Evolutionary conservation across 64 coral and sea anemone species (phyloP).

Genomic region (Montipora sp.): DNA sequence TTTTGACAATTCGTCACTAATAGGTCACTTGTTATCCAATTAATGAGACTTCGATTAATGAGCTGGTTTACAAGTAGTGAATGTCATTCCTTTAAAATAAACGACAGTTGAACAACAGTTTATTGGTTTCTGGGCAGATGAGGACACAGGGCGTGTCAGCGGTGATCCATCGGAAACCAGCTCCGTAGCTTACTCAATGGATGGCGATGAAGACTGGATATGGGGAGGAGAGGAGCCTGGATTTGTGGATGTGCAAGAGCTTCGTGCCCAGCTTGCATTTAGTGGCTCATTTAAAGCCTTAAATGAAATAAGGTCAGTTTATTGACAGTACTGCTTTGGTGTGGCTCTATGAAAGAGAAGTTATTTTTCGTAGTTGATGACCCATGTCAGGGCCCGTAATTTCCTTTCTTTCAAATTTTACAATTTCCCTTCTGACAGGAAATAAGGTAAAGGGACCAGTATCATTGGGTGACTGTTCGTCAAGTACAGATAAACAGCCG

Average conservation of each 20-base stretch:
- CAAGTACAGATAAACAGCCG: too few species aligned
- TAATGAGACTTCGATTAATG: too few species aligned
- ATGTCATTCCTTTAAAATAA: background rate
- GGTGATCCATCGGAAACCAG: constrained; percentile 87
- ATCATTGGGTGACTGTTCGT: too few species aligned
- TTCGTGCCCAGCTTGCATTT: constrained; percentile 81
- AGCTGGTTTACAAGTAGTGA: too few species aligned
- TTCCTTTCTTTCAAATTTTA: too few species aligned
- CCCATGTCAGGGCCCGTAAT: too few species aligned
- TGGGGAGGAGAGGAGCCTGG: constrained; percentile 82
- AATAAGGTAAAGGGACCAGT: too few species aligned
- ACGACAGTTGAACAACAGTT: background rate
- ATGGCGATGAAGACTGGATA: constrained; percentile 84
- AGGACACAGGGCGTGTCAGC: constrained; percentile 74
- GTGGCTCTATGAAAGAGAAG: too few species aligned
- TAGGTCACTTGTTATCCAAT: too few species aligned
- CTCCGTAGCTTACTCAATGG: constrained; percentile 83
- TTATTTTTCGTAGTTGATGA: too few species aligned
- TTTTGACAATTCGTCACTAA: too few species aligned
- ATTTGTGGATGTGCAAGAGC: constrained; percentile 77
- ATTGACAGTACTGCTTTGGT: background rate
- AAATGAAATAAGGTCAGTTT: constrained; percentile 73
- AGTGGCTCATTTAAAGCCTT: constrained; percentile 74
- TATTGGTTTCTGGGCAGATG: constrained; percentile 34
- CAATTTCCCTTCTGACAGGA: too few species aligned